phyloP scores from a whole-genome alignment of 2,888 invertebrate genomes.

The Sabatieria punctata region DNA sequence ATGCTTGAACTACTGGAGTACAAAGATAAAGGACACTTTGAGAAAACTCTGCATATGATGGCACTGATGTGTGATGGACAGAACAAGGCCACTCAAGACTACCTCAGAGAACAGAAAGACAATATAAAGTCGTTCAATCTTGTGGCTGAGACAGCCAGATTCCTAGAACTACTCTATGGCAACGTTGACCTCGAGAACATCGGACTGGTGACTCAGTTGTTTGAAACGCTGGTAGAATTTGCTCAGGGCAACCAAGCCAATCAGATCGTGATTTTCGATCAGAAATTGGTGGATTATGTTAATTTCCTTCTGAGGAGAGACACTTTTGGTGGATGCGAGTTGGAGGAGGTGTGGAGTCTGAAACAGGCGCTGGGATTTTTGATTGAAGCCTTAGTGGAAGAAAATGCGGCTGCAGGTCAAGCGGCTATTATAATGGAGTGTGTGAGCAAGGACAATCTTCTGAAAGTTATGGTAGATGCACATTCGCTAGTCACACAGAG shows the following conservation, averaged over 20 bases:
- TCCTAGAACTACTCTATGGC: conserved; percentile 30
- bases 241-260: conserved; percentile 32
- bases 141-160: conserved; percentile 30
- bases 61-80: conserved; percentile 35
- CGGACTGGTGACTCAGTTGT: conserved; percentile 29
- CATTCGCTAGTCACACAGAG: no score
- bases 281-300: conserved; percentile 32
- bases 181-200: conserved; percentile 27
- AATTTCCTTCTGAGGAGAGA: conserved; percentile 31
- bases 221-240: conserved; percentile 31
- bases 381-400: conserved; percentile 28
- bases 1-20: conserved; percentile 22
- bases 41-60: conserved; percentile 29
- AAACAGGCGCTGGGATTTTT: conserved; percentile 28
- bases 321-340: conserved; percentile 23
- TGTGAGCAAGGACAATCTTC: conserved; percentile 25
- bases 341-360: conserved; percentile 23
- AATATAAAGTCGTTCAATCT: conserved; percentile 34
- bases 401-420: conserved; percentile 21
- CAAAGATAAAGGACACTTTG: conserved; percentile 33
- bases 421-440: conserved; percentile 30
- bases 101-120: conserved; percentile 33
- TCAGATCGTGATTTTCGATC: conserved; percentile 32
- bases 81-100: conserved; percentile 30
- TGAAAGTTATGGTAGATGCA: conserved; percentile 25